These are phyloP conservation scores for Aspidiotus destructor DNA, from an alignment of 2,888 invertebrate species.

Conservation along the genomic window DNA sequence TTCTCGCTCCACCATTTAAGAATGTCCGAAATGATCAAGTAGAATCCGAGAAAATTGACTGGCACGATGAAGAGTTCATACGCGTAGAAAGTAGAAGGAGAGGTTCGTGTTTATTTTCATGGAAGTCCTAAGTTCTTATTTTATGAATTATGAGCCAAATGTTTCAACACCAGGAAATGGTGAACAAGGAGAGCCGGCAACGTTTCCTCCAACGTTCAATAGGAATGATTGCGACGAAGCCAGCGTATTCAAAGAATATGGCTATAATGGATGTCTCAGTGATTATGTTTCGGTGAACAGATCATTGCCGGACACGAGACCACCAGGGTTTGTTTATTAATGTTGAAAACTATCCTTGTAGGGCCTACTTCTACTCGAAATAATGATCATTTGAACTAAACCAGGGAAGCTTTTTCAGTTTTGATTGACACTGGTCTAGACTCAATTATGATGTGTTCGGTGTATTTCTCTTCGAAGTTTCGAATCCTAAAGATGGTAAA, in stretches of 20 bases:
- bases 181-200: constrained; percentile 61
- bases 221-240: constrained; percentile 49
- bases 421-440: too few relatives aligned
- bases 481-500: too few relatives aligned
- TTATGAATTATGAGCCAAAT: too few relatives aligned
- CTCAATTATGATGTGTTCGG: too few relatives aligned
- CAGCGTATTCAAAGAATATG: constrained; percentile 69
- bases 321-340: constrained; percentile 45
- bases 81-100: constrained; percentile 51
- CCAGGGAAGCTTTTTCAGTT: too few relatives aligned
- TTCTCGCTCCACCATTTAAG: too few relatives aligned
- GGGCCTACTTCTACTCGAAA: too few relatives aligned
- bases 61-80: constrained; percentile 64
- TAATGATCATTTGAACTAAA: too few relatives aligned
- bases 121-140: too few relatives aligned
- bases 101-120: constrained; percentile 43
- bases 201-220: constrained; percentile 51
- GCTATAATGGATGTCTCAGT: constrained; percentile 85
- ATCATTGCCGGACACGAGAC: constrained; percentile 65
- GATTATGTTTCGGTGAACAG: constrained; percentile 83
- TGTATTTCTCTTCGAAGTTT: too few relatives aligned
- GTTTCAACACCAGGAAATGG: constrained; percentile 48
- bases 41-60: constrained; percentile 53
- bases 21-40: too few relatives aligned
- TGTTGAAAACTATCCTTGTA: too few relatives aligned